Evolutionary conservation across 2,888 invertebrate species (phyloP), one percentile per base, ranked within the genome.

Genomic region (Silvanus unidentatus): DNA sequence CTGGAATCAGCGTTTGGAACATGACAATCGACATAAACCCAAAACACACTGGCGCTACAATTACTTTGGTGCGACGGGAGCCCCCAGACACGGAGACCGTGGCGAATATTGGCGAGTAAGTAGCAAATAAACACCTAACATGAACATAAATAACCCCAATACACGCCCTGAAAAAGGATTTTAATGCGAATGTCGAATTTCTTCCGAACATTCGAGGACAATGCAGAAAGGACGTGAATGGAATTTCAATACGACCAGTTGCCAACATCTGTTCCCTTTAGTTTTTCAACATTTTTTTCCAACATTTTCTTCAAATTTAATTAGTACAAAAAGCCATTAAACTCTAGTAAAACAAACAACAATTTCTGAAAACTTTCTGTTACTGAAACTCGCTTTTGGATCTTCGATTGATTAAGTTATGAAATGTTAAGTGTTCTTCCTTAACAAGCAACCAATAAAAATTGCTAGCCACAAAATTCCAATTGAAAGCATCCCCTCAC

Each of bases 31-130:
- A 95, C 63, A 79, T 87, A 55, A 88, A 86, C 68, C 84, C 88
- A 40, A 86, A 92, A 65, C 87, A 91, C 55, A 89, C 91, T 1
- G 83, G 85, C 1, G 94, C 92, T 16, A 88, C 92, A 11, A 92
- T 95, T 43, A 94, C 92, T 0, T 90, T 91, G 0, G 81, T 87
- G 43, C 74, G 82, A 54, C 82, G 82, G 48, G 81, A 81, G 54
- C 66, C 69, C 39, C 66, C 69, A 22, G 74, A 74, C 39, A 49
- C 61, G 9, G 64, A 66, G 43, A 48, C 50, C 30, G 39, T 50
- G 27, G 45, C 58, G 3, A 49, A 54, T 12, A 49, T 50, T 36
- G 65, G 60, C 57, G 64, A 65, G 67, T 67, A 50, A 65, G 67
- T 64, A 50, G 27, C 35, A 12, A 32, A 12, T 32, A 12, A 32